Evolutionary conservation across 2,888 invertebrate genomes (phyloP).

Genomic region (Criorhina ranunculi): DNA sequence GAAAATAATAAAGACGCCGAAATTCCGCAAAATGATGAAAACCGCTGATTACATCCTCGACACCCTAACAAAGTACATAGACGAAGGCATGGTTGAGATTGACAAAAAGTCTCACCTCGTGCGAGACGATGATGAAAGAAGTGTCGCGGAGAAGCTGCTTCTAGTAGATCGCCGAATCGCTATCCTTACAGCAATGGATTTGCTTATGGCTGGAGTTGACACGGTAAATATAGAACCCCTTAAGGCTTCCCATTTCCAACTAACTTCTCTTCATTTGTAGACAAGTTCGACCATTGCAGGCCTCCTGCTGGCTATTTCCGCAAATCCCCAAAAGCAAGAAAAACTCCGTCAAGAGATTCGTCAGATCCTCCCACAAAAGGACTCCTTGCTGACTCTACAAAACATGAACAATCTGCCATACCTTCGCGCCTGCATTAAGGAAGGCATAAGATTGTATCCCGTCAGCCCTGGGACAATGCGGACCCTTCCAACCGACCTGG

Average conservation of each 20-base stretch:
- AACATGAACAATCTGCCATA: constrained; percentile 85
- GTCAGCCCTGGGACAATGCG: constrained; percentile 86
- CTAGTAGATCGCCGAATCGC: constrained; percentile 87
- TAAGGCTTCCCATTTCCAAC: background rate
- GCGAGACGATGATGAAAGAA: constrained; percentile 84
- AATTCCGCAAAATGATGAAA: constrained; percentile 75
- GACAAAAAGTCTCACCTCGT: constrained; percentile 42
- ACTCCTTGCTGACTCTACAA: constrained; percentile 82
- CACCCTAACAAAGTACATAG: constrained; percentile 82
- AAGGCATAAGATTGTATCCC: constrained; percentile 87
- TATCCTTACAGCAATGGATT: constrained; percentile 88
- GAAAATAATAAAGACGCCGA: constrained; percentile 74
- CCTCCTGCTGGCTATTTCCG: constrained; percentile 87
- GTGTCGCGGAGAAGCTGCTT: constrained; percentile 87
- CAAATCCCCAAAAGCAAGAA: constrained; percentile 87
- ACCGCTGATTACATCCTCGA: constrained; percentile 78
- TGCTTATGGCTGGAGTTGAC: constrained; percentile 89
- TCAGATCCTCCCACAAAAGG: constrained; percentile 82
- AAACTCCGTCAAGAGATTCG: constrained; percentile 87
- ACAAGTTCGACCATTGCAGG: constrained; percentile 85
- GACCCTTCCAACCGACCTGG: constrained; percentile 85
- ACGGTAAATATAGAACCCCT: constrained; percentile 84
- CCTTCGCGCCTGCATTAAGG: constrained; percentile 89
- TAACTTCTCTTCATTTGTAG: constrained; percentile 22
- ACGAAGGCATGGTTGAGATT: constrained; percentile 79